Base-by-base conservation (phyloP, 2,113 vertebrate genomes). In the Burhinus oedicnemus region DNA sequence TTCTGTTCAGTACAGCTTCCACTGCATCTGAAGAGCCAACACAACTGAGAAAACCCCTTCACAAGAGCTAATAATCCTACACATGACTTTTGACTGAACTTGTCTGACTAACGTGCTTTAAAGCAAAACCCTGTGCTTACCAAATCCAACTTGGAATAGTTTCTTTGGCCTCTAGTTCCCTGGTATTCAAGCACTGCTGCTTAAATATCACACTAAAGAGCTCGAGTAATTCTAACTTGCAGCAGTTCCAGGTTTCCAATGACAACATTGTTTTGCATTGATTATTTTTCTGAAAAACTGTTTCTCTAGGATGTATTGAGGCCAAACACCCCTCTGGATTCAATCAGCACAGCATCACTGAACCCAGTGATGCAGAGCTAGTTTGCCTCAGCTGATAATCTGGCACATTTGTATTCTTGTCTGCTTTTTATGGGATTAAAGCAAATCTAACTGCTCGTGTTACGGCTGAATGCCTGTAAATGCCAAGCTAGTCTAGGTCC, bases 91-190 rank as follows among this genome's bases (percentile, higher is more conserved):
- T 54, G 83, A 88, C 83, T 85, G 86, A 97, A 95, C 78, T 93
- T 83, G 64, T 88, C 60, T 81, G 76, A 85, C 9, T 91, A 91
- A 94, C 81, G 61, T 87, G 82, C 90, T 91, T 96, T 90, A 95
- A 94, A 97, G 94, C 71, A 96, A 94, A 94, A 87, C 32, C 47
- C 52, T 0, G 1, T 71, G 77, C 79, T 96, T 90, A 93, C 62
- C 69, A 78, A 94, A 95, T 91, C 83, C 82, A 78, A 87, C 58
- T 96, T 96, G 85, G 87, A 96, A 93, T 51, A 62, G 32, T 82
- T 91, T 92, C 27, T 94, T 96, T 93, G 97, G 93, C 84, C 60
- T 88, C 77, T 64, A 85, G 64, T 55, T 91, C 36, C 47, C 42
- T 65, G 49, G 82, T 68, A 66, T n/a, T 90, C 42, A 62, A 87